phyloP scores from a whole-genome alignment of 2,888 invertebrate genomes.

The Oxyscelio sp. region DNA sequence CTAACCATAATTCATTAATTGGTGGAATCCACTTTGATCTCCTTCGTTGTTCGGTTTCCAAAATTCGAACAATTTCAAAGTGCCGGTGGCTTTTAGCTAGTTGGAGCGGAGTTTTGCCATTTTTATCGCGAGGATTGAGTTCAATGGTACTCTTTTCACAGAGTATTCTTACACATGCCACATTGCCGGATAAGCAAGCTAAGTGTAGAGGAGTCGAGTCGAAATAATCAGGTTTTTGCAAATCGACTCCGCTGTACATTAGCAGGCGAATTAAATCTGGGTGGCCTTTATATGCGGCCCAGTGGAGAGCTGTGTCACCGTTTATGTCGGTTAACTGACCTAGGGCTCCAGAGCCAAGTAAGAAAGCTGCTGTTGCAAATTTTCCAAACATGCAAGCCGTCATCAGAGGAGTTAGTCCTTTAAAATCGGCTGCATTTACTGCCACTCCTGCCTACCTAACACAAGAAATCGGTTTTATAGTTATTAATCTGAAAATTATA shows the following conservation, averaged over 20 bases:
- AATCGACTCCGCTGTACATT: slow-evolving; percentile 96
- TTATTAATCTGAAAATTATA: too few relatives aligned
- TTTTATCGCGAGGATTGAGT: slow-evolving; percentile 95
- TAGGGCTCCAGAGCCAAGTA: slow-evolving; percentile 96
- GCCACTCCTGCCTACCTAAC: slow-evolving; percentile 93
- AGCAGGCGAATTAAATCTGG: slow-evolving; percentile 95
- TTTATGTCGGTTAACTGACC: slow-evolving; percentile 96
- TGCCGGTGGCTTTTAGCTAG: slow-evolving; percentile 96
- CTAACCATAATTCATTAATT: slow-evolving; percentile 94
- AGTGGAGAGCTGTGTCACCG: slow-evolving; percentile 97
- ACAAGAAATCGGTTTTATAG: background rate
- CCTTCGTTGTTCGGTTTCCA: slow-evolving; percentile 94
- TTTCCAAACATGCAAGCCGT: slow-evolving; percentile 98
- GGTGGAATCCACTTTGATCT: slow-evolving; percentile 96
- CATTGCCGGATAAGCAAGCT: slow-evolving; percentile 96
- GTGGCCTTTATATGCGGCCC: slow-evolving; percentile 98
- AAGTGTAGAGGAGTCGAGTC: slow-evolving; percentile 97
- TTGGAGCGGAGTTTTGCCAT: slow-evolving; percentile 97
- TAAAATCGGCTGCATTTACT: slow-evolving; percentile 96
- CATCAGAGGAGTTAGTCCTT: slow-evolving; percentile 96
- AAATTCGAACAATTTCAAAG: slow-evolving; percentile 94
- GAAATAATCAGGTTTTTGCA: slow-evolving; percentile 97
- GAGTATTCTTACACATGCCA: slow-evolving; percentile 95
- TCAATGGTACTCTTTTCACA: slow-evolving; percentile 97
- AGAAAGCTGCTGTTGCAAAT: slow-evolving; percentile 96